phyloP scores from a whole-genome alignment of 1,140 invertebrate genomes.

The Manduca sexta region DNA sequence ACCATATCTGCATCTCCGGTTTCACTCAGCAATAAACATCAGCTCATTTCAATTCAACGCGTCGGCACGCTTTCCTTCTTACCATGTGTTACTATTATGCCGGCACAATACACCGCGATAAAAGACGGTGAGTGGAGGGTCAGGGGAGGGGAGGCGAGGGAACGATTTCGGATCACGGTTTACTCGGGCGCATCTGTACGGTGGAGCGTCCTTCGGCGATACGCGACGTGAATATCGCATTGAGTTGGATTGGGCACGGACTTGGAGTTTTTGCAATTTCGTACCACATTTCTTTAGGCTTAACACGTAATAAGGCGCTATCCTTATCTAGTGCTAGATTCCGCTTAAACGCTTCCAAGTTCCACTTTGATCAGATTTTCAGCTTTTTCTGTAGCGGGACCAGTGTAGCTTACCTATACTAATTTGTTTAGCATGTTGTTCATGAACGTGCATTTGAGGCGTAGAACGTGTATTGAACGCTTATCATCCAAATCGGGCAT shows the following conservation, averaged over 20 bases:
- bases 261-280: too few species aligned
- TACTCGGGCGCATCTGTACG: constrained; percentile 46
- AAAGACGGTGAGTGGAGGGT: constrained; percentile 10
- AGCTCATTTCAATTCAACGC: constrained; percentile 26
- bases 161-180: constrained; percentile 45
- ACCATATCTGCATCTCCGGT: not conserved
- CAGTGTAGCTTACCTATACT: too few species aligned
- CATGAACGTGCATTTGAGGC: too few species aligned
- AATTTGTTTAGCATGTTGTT: too few species aligned
- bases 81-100: constrained; percentile 26
- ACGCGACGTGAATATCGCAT: constrained; percentile 36
- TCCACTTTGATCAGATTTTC: too few species aligned
- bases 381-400: too few species aligned
- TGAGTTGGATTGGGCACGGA: constrained; percentile 24
- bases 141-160: constrained; percentile 10
- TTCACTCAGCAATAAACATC: constrained; percentile 1
- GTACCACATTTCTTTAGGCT: too few species aligned
- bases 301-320: too few species aligned
- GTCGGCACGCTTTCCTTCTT: constrained; percentile 18
- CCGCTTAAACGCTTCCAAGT: too few species aligned
- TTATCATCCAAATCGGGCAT: too few species aligned
- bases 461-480: too few species aligned
- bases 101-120: constrained; percentile 23
- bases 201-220: constrained; percentile 37
- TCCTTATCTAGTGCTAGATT: too few species aligned